Conservation (phyloP, 2,113 vertebrate genomes). For the Haliaeetus leucogaster region DNA sequence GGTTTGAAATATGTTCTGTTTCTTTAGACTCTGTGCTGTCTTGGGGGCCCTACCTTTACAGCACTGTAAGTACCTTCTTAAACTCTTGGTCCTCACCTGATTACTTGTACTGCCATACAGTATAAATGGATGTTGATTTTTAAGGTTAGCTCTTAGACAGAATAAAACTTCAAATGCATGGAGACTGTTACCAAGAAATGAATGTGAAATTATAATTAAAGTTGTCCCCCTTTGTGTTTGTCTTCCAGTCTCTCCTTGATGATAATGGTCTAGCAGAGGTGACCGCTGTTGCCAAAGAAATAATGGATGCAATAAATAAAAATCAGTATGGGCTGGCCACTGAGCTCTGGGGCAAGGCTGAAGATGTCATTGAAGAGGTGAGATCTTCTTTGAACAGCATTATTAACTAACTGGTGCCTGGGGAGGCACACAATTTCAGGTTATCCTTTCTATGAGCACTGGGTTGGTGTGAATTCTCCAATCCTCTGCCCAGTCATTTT, state of each 20-base stretch:
- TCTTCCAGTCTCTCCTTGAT: slow-evolving; percentile 89
- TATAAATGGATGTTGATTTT: neutral
- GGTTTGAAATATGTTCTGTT: neutral
- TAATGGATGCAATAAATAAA: slow-evolving; percentile 80
- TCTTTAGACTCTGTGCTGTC: slow-evolving; percentile 91
- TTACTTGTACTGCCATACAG: neutral
- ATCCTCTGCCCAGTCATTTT: neutral
- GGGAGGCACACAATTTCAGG: neutral
- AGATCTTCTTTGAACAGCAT: neutral
- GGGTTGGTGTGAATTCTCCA: neutral
- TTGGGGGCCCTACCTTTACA: slow-evolving; percentile 95
- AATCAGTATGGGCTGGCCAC: slow-evolving; percentile 82
- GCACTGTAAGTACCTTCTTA: slow-evolving; percentile 81
- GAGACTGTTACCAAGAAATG: neutral
- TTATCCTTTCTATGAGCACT: neutral
- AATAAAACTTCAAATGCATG: neutral
- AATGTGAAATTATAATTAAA: neutral
- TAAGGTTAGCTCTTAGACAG: neutral
- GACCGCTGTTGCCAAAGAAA: slow-evolving; percentile 75
- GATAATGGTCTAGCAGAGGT: slow-evolving; percentile 86
- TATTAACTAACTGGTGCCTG: neutral
- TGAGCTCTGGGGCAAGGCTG: slow-evolving; percentile 82
- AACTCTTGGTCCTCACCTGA: neutral
- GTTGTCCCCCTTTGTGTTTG: neutral
- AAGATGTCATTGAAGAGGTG: slow-evolving; percentile 86